Base-by-base conservation (phyloP, 2,797 vertebrate genomes). In the Myripristis jacobus region DNA sequence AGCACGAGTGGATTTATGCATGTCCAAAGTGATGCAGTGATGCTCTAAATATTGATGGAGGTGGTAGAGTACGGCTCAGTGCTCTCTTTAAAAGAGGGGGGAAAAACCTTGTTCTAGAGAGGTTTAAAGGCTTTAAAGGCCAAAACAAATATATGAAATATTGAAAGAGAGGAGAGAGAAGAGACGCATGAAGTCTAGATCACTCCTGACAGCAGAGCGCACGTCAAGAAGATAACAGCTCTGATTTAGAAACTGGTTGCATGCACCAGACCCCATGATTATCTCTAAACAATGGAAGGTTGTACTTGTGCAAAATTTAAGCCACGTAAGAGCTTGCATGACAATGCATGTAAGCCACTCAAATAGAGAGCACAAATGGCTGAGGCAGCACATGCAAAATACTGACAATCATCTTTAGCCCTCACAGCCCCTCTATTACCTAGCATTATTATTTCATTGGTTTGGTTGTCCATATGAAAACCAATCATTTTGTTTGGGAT, bases 21-120 rank as follows among this genome's bases (percentile, higher is more conserved):
- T 53, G 83, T 87, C 83, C 78, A 83, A 85, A 83, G 78, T 75
- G 72, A 87, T 77, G 78, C 82, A 79, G 82, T 29, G 1, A 54
- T 27, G 24, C 15, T 74, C 86, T 89, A 87, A 92, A 92, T 92
- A 93, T 91, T 90, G 79, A 91, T 92, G 88, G 5, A n/a, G 18
- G 31, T 51, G 71, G 69, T 15, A 55, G 41, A 64, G 54, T 10
- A 67, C 18, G 25, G 76, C 73, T 77, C 48, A 22, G 67, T 10
- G 59, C 70, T 81, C 69, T 62, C 58, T 76, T 82, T 15, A 70
- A 83, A 60, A 79, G 52, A 67, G 8, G 38, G 73, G 61, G 50
- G 62, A 87, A 88, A 84, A 73, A 79, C 80, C 69, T 74, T 5
- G 52, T 81, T 78, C 63, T 55, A 15, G 67, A 75, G 74, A 76